Evolutionary conservation across 2,113 vertebrate genomes (phyloP), one percentile per base, ranked within the genome.

Genomic region (Emydura subglobosa): DNA sequence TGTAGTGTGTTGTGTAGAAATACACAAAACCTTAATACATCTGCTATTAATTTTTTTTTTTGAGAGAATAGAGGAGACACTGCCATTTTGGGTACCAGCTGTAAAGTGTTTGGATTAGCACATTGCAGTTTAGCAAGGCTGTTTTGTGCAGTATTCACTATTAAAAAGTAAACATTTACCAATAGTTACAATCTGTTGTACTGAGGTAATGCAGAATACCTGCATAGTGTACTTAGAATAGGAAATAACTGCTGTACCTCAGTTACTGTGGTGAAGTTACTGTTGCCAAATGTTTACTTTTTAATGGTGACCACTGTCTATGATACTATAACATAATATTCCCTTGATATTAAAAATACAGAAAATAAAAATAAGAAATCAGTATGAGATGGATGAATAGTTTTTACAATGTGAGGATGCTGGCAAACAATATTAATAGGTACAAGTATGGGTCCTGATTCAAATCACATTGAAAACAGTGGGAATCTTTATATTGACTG

Each of bases 281-380:
- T 54, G 2, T 31, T 39, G 42, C 47, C 4, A 7, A 84, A 29
- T 59, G 42, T 89, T 53, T 82, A 57, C 82, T 92, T 87, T 92
- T 74, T 25, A 53, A 42, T 49, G 91, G 49, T 72, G 87, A 51
- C 87, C 90, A 42, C 68, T 42, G 54, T n/a, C 87, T 27, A 82
- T 2, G 17, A 76, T 14, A 27, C 53, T 72, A 78, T 51, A 59
- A 39, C 24, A 55, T 78, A 17, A 65, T 42, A 2, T 86, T 81
- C 78, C 83, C 74, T 84, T 88, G 74, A 83, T 78, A 83, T 88
- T 86, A 87, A 78, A 95, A 81, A 81, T 25, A 85, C 79, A 81
- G 87, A 80, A 82, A 79, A 2, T 57, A 83, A 91, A 61, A 44
- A n/a, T 31, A 39, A 54, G 84, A 91, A 61, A 61, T 90, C 50